phyloP scores from a whole-genome alignment of 2,888 invertebrate species.

The Perizoma flavofasciatum region DNA sequence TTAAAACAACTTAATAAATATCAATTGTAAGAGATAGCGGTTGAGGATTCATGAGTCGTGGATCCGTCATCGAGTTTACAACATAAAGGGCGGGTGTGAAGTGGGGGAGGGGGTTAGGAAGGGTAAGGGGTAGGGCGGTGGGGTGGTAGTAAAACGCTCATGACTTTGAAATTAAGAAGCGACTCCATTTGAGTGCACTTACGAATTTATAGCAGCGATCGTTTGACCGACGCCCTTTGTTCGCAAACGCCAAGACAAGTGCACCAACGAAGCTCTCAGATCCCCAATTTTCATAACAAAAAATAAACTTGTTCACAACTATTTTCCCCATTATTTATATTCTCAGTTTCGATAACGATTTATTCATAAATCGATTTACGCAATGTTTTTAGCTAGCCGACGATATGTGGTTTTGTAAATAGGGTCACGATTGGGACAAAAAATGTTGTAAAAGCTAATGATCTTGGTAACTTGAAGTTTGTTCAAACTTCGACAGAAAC shows the following conservation, averaged over 20 bases:
- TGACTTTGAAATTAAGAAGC: slow-evolving; percentile 72
- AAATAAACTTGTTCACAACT: no score
- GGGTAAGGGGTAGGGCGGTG: slow-evolving; percentile 12
- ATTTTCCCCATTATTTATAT: no score
- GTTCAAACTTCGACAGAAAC: slow-evolving; percentile 1
- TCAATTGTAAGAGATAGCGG: slow-evolving; percentile 20
- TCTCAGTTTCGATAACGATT: no score
- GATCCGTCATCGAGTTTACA: slow-evolving; percentile 39
- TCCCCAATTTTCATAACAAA: no score
- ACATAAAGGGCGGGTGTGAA: slow-evolving; percentile 32
- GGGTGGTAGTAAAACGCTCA: slow-evolving; percentile 53
- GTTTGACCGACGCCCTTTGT: slow-evolving; percentile 46
- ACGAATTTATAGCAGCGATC: slow-evolving; percentile 54
- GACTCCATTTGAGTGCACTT: slow-evolving; percentile 61
- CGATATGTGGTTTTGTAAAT: no score
- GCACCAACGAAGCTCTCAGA: background rate
- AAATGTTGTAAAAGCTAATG: no score
- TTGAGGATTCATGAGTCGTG: slow-evolving; percentile 29
- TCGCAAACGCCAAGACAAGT: slow-evolving; percentile 16
- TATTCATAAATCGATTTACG: no score
- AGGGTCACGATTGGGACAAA: no score
- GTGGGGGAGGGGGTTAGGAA: slow-evolving; percentile 1
- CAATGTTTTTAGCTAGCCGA: no score
- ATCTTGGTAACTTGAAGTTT: no score
- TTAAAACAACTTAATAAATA: slow-evolving; percentile 25